Base-by-base conservation (phyloP, 1,140 invertebrate species). In the Chymomyza costata region DNA sequence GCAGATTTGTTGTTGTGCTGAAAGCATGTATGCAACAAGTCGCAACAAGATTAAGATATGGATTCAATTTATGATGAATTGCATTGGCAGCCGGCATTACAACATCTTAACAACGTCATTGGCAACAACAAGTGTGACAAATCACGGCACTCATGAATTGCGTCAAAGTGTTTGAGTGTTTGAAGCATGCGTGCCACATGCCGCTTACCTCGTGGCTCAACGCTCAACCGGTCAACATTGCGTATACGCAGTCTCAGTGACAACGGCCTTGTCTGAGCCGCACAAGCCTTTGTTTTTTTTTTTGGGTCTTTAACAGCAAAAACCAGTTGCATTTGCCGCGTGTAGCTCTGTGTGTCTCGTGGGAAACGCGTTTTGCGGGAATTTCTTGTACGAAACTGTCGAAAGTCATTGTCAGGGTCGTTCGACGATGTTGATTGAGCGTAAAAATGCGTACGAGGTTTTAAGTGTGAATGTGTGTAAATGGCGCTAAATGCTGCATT, bases 231-330 rank as follows among this genome's bases (percentile, higher is more conserved):
- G n/a, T n/a, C 68, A 61, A 25, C 46, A 35, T 37, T 73, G 68
- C 68, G 68, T 73, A 64, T 73, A 73, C 68, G 68, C 68, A 73
- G 52, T 55, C 25, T 59, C 50, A 38, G 39, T 58, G 57, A 61
- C 3, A 3, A 25, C 21, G 21, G 3, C 21, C 21, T 25, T 8
- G 21, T 14, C 31, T 38, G 63, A 50, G 44, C 45, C 48, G n/a
- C 45, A 49, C 44, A 55, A 25, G 28, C n/a, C n/a, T n/a, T n/a
- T n/a, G n/a, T n/a, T n/a, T n/a, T n/a, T n/a, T n/a, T n/a, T n/a
- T n/a, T n/a, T 44, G 51, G n/a, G 52, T 6, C 39, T 52, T 34
- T 53, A 53, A 35, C 7, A 11, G 3, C n/a, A 18, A 49, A 50
- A 58, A 73, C 68, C 68, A 73, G 68, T 73, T 56, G 66, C 56